phyloP scores from a whole-genome alignment of 2,113 vertebrate species.

The Epinephelus lanceolatus region DNA sequence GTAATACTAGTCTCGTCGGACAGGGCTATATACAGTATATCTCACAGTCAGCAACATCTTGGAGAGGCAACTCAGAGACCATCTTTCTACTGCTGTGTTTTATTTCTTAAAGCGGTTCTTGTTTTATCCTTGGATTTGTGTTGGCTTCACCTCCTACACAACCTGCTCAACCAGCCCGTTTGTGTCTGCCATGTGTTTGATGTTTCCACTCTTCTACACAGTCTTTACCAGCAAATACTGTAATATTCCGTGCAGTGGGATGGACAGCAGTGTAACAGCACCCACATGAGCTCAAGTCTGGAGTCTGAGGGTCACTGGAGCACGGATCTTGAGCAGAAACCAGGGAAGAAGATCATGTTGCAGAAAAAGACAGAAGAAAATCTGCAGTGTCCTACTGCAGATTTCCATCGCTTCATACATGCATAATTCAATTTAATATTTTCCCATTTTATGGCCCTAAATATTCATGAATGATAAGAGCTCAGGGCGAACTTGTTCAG shows the following conservation, averaged over 20 bases:
- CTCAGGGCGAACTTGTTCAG: conserved; percentile 75
- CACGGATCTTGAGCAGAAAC: conserved; percentile 10
- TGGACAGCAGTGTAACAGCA: conserved; percentile 18
- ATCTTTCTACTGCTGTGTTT: conserved; percentile 11
- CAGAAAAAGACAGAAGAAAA: conserved; percentile 51
- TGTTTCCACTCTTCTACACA: conserved; percentile 34
- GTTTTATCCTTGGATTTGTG: conserved; percentile 55
- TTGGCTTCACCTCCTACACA: conserved; percentile 65
- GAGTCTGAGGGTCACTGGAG: conserved; percentile 43
- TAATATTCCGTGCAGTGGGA: conserved; percentile 29
- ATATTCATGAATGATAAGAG: conserved; percentile 81
- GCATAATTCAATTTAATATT: conserved; percentile 79
- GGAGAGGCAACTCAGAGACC: neutral
- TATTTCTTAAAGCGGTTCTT: conserved; percentile 52
- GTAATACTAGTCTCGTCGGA: too few relatives aligned
- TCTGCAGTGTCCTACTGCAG: conserved; percentile 66
- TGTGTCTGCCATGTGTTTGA: conserved; percentile 54
- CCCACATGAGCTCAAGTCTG: conserved; percentile 43
- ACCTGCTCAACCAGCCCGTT: conserved; percentile 47
- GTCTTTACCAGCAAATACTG: conserved; percentile 36
- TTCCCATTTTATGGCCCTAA: conserved; percentile 69
- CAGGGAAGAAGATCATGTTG: conserved; percentile 56
- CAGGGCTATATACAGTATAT: neutral
- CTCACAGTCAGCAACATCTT: conserved; percentile 1
- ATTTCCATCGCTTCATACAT: conserved; percentile 71